Evolutionary conservation across 2,888 invertebrate species (phyloP).

Genomic region (Bellardia pandia): DNA sequence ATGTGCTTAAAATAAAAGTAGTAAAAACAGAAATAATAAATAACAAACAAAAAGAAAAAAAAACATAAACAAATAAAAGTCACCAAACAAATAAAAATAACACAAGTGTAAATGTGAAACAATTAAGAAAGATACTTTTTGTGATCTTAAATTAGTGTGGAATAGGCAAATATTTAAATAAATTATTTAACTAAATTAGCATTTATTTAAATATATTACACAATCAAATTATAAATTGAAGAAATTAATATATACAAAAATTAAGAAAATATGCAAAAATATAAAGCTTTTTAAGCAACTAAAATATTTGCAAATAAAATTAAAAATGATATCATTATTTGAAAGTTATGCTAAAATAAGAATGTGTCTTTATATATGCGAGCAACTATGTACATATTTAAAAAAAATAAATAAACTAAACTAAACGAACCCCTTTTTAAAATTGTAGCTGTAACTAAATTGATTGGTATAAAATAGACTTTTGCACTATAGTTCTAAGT

Average conservation of each 20-base stretch:
- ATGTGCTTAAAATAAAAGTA: constrained; percentile 55
- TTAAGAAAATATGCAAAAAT: not conserved
- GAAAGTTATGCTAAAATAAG: constrained; percentile 42
- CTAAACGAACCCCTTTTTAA: constrained; percentile 34
- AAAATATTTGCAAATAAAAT: not conserved
- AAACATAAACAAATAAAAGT: constrained; percentile 60
- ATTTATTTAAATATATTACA: not conserved
- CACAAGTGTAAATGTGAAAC: not conserved
- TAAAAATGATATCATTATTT: constrained; percentile 57
- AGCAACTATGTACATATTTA: constrained; percentile 9
- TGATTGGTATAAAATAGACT: constrained; percentile 43
- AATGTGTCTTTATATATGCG: not conserved
- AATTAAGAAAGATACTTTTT: not conserved
- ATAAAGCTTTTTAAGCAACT: not conserved
- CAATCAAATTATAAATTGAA: constrained; percentile 18
- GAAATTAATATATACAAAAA: constrained; percentile 20
- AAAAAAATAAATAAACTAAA: constrained; percentile 10
- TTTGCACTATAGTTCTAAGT: constrained; percentile 34
- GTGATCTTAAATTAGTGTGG: not conserved
- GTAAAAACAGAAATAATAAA: no score
- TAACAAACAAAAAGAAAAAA: not conserved
- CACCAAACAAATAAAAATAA: constrained; percentile 18
- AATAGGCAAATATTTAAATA: constrained; percentile 57
- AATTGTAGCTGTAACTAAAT: constrained; percentile 38
- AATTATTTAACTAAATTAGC: constrained; percentile 27